Conservation (phyloP, 2,797 vertebrate species). For the Masticophis lateralis region DNA sequence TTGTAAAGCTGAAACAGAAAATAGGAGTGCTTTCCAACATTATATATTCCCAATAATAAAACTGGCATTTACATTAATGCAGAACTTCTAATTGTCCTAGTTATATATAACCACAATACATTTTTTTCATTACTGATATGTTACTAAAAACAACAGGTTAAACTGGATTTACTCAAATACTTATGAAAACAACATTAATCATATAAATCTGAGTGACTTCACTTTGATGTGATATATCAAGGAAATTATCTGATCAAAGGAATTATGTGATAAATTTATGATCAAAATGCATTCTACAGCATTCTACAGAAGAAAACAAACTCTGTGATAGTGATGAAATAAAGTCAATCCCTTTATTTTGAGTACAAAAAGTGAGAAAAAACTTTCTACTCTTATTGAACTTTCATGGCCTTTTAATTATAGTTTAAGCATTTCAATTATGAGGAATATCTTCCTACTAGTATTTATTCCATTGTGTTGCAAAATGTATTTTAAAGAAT, state of each 20-base stretch:
- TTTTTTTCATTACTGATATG: background rate
- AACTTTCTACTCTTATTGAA: background rate
- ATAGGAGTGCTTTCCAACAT: background rate
- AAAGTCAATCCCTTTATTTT: background rate
- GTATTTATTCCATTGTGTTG: background rate
- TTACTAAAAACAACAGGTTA: background rate
- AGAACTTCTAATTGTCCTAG: background rate
- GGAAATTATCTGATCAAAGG: background rate
- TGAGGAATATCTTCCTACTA: background rate
- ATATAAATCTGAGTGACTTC: background rate
- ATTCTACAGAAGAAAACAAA: background rate
- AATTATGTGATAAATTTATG: background rate
- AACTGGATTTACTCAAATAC: background rate
- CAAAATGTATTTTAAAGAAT: background rate
- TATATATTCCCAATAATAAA: background rate
- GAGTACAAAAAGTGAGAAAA: background rate
- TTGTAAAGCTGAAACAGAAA: background rate
- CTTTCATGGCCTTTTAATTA: background rate
- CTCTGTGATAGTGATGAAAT: background rate
- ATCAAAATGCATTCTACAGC: background rate
- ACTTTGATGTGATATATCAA: background rate
- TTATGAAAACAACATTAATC: background rate
- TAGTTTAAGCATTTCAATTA: background rate
- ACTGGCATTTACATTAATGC: background rate
- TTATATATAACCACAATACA: background rate